These are phyloP conservation scores for Leucoma salicis DNA, from an alignment of 2,888 invertebrate species.

Conservation along the genomic window DNA sequence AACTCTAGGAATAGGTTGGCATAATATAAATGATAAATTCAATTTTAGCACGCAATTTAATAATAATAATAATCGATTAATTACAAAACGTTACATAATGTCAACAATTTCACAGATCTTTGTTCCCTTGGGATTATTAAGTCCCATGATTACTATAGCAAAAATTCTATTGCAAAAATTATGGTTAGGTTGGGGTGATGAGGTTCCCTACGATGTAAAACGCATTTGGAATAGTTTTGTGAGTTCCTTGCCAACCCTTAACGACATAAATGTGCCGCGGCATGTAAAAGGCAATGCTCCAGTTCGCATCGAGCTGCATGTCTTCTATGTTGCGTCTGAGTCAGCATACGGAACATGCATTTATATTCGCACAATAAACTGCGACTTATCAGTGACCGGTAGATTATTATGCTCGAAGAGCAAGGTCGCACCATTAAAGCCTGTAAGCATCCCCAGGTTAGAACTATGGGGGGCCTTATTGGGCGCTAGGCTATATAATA, in stretches of 20 bases:
- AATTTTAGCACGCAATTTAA: background rate
- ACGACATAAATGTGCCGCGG: no score
- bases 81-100: slow-evolving; percentile 12
- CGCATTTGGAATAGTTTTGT: slow-evolving; percentile 3
- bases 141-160: background rate
- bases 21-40: background rate
- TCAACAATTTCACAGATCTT: slow-evolving; percentile 15
- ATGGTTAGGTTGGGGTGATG: slow-evolving; percentile 2
- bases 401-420: no score
- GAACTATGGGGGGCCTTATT: no score
- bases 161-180: background rate
- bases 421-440: no score
- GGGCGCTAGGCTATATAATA: no score
- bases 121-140: slow-evolving; percentile 10
- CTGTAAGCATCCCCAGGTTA: no score
- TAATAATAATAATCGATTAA: background rate
- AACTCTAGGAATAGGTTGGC: slow-evolving; percentile 2
- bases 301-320: slow-evolving; percentile 21
- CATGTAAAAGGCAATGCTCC: slow-evolving; percentile 11
- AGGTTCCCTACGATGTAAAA: background rate
- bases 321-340: slow-evolving; percentile 34
- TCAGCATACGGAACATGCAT: no score
- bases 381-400: no score
- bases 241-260: slow-evolving; percentile 10
- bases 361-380: no score